Evolutionary conservation across 2,888 invertebrate species (phyloP).

Genomic region (Galeruca laticollis): DNA sequence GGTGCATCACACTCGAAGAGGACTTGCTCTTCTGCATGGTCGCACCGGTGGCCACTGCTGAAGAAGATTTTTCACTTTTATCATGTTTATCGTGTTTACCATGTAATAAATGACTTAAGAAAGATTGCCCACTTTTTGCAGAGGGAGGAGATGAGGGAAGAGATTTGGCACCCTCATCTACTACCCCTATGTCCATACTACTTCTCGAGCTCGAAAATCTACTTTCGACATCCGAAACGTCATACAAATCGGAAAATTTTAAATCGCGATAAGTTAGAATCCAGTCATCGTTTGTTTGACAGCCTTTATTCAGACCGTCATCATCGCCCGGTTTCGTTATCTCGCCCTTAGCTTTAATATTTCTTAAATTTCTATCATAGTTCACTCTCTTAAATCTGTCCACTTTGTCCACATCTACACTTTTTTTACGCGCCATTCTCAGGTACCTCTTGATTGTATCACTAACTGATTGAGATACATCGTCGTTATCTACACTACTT

Average conservation of each 20-base stretch:
- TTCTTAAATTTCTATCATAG: constrained; percentile 85
- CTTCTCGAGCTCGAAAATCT: constrained; percentile 70
- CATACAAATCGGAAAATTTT: constrained; percentile 64
- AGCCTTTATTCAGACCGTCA: constrained; percentile 80
- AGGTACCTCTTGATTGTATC: constrained; percentile 89
- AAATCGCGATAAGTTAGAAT: constrained; percentile 71
- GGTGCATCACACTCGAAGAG: constrained; percentile 86
- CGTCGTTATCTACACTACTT: constrained; percentile 86
- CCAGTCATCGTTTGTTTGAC: constrained; percentile 85
- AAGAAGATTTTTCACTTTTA: constrained; percentile 53
- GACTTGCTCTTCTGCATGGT: constrained; percentile 93
- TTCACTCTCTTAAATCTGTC: constrained; percentile 90
- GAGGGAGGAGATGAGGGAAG: constrained; percentile 67
- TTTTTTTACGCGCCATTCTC: constrained; percentile 89
- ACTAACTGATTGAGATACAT: constrained; percentile 87
- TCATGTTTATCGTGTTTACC: constrained; percentile 66
- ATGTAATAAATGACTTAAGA: constrained; percentile 74
- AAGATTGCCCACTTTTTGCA: constrained; percentile 71
- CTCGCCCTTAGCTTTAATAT: constrained; percentile 84
- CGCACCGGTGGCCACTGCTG: constrained; percentile 66
- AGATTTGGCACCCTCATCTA: constrained; percentile 61
- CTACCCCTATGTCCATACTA: constrained; percentile 69
- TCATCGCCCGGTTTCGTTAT: constrained; percentile 83
- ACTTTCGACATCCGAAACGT: constrained; percentile 62
- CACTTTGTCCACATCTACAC: constrained; percentile 82